These are phyloP conservation scores for Mastomys natalensis DNA, from an alignment of 2,113 vertebrate genomes.

Conservation along the genomic window DNA sequence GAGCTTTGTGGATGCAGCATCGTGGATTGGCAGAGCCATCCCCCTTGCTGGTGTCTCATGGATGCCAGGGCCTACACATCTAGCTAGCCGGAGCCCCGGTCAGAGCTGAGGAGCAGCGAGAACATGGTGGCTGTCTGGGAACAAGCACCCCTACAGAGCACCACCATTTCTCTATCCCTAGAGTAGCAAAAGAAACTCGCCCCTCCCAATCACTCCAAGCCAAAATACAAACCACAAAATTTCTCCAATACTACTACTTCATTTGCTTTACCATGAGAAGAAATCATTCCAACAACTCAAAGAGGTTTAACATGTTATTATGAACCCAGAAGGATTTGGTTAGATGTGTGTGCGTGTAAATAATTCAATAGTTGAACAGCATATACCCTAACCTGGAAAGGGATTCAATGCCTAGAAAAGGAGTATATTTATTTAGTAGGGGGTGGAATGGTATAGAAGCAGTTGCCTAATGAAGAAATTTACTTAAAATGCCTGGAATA, in stretches of 20 bases:
- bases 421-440: neutral
- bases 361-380: neutral
- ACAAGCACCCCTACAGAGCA: neutral
- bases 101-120: no score
- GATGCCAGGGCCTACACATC: no score
- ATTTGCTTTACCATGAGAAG: neutral
- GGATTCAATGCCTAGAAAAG: conserved; percentile 6
- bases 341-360: neutral
- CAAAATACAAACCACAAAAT: neutral
- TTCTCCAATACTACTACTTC: neutral
- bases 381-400: neutral
- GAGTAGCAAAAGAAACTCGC: neutral
- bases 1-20: no score
- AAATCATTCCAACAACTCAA: conserved; percentile 20
- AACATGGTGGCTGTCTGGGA: no score
- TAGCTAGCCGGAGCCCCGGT: no score
- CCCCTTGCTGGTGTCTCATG: no score
- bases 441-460: neutral
- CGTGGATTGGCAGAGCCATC: no score
- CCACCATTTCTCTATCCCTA: neutral
- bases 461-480: conserved; percentile 50
- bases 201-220: neutral
- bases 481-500: conserved; percentile 31
- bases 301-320: conserved; percentile 10
- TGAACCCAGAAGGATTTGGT: neutral